A percentile compares a stretch with the other conserved stretches of the same genome.
Conservation (phyloP, 92 coral and sea anemone species). For the Desmophyllum pertusum region DNA sequence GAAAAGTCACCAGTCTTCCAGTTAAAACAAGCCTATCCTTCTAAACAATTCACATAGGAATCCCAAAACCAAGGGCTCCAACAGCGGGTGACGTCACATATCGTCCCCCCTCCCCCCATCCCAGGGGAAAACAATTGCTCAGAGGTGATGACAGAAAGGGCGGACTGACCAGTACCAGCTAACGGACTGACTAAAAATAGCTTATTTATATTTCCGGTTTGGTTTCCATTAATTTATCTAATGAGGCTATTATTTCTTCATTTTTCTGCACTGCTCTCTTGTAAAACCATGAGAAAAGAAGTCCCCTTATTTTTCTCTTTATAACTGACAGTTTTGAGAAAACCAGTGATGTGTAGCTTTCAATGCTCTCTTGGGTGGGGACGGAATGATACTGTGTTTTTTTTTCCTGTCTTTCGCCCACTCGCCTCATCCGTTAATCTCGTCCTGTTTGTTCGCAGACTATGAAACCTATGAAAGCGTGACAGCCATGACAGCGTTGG, state of each 20-base stretch:
- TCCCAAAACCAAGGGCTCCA: conserved; percentile 12
- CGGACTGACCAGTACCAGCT: background rate
- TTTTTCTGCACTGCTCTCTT: background rate
- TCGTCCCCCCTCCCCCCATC: conserved; percentile 11
- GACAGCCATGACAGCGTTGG: no score
- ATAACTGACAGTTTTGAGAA: no score
- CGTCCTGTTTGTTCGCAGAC: background rate
- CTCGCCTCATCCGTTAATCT: background rate
- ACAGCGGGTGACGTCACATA: conserved; percentile 38
- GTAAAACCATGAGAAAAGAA: no score
- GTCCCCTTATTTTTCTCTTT: no score
- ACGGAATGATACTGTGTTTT: background rate
- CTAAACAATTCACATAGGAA: conserved; percentile 37
- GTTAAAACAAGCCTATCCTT: conserved; percentile 13
- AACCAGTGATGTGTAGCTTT: no score
- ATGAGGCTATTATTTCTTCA: background rate
- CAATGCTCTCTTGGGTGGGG: background rate
- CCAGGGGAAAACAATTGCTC: background rate
- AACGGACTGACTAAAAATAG: background rate
- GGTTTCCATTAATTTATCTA: background rate
- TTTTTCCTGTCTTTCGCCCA: background rate
- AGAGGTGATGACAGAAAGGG: background rate
- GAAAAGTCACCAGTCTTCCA: conserved; percentile 14
- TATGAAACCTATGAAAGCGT: no score
- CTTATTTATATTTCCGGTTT: background rate